Conservation (phyloP, 2,797 vertebrate species). For the Threskiornis aethiopicus region DNA sequence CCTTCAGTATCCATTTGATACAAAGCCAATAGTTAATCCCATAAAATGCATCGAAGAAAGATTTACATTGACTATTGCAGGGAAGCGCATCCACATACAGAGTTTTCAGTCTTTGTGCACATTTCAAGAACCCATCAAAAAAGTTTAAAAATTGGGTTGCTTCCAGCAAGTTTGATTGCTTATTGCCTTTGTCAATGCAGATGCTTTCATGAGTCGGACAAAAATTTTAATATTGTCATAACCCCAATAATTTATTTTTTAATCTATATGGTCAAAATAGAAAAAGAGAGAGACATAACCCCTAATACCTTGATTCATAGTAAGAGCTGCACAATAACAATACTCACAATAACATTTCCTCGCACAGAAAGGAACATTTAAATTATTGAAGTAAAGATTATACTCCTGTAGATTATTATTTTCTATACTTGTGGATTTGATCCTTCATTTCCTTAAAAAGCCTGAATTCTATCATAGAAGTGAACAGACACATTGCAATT, state of each 20-base stretch:
- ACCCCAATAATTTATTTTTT: not conserved
- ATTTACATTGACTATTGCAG: not conserved
- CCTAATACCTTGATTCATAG: not conserved
- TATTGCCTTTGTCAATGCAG: not conserved
- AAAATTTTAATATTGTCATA: not conserved
- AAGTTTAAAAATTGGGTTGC: not conserved
- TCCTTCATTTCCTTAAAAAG: not conserved
- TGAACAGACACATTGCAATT: not conserved
- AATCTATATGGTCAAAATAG: not conserved
- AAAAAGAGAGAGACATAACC: fast-evolving
- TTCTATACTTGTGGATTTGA: not conserved
- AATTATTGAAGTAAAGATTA: not conserved
- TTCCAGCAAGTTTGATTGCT: not conserved
- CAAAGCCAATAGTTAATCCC: not conserved
- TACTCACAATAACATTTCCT: not conserved
- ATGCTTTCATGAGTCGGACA: not conserved
- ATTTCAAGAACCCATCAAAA: not conserved
- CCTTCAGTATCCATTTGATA: not conserved
- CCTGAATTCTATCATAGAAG: not conserved
- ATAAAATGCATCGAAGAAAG: not conserved
- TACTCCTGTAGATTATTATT: not conserved
- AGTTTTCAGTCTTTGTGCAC: not conserved
- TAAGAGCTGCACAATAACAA: not conserved
- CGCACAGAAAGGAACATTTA: not conserved
- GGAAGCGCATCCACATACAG: not conserved